Conservation (phyloP, 1,140 invertebrate species). For the Drosophila guanche region DNA sequence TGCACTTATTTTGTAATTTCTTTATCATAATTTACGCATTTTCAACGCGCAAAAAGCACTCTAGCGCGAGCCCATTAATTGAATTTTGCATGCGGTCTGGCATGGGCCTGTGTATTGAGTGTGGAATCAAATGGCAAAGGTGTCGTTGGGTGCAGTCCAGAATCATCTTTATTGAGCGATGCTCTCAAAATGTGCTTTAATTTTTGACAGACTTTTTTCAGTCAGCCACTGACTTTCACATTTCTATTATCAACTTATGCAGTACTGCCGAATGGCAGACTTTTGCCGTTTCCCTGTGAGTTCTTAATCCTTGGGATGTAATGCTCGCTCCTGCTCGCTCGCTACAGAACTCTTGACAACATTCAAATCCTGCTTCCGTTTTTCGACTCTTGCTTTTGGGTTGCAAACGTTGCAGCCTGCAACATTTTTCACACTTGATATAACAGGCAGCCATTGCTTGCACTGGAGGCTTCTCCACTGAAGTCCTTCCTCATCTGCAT, state of each 20-base stretch:
- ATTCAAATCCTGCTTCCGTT: conserved; percentile 47
- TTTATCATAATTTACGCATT: conserved; percentile 54
- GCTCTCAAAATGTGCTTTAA: no score
- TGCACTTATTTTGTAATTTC: conserved; percentile 21
- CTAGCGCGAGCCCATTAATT: conserved; percentile 23
- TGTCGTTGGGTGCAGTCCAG: no score
- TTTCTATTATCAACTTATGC: not conserved
- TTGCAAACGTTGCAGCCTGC: conserved; percentile 31
- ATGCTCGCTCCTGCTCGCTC: conserved; percentile 3
- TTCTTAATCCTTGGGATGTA: conserved; percentile 22
- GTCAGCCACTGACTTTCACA: not conserved
- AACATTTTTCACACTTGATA: conserved; percentile 75
- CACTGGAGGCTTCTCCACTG: conserved; percentile 12
- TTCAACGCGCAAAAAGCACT: not conserved
- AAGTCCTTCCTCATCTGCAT: conserved; percentile 13
- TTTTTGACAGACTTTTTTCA: no score
- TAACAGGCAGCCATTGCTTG: conserved; percentile 61
- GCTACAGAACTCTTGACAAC: conserved; percentile 16
- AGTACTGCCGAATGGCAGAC: not conserved
- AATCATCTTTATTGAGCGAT: no score
- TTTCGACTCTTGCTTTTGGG: conserved; percentile 26
- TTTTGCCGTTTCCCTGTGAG: conserved; percentile 14
- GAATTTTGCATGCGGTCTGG: conserved; percentile 22
- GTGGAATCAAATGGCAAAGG: not conserved
- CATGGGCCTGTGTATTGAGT: not conserved